Percentiles rank a stretch among this genome's conserved stretches.
Evolutionary conservation across 2,113 vertebrate species (phyloP).

Genomic region (Sapayoa aenigma): DNA sequence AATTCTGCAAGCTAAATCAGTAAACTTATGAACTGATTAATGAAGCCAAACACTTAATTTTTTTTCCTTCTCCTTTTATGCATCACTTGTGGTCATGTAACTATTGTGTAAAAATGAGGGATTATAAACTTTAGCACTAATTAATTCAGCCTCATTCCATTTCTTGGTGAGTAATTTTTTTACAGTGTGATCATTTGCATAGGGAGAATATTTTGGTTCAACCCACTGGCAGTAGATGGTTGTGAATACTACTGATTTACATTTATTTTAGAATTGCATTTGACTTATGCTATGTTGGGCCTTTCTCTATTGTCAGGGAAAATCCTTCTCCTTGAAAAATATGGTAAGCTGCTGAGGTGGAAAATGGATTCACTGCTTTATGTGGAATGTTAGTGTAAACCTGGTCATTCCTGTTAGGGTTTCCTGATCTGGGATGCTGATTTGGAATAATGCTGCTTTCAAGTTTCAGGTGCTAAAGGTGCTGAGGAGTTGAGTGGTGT

Average conservation of each 20-base stretch:
- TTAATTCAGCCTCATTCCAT: slow-evolving; percentile 46
- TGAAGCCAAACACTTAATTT: not conserved
- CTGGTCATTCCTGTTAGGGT: not conserved
- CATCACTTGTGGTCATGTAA: slow-evolving; percentile 34
- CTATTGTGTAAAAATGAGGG: slow-evolving; percentile 40
- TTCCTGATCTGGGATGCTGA: not conserved
- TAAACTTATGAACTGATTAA: slow-evolving; percentile 17
- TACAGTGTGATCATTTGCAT: not conserved
- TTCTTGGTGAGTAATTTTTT: slow-evolving; percentile 1
- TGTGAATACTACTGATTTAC: not conserved
- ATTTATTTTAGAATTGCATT: not conserved
- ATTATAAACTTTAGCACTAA: slow-evolving; percentile 49
- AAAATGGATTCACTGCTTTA: not conserved
- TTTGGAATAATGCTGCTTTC: not conserved
- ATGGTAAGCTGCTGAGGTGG: not conserved
- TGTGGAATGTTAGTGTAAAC: not conserved
- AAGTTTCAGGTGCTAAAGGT: not conserved
- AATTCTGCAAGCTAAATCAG: slow-evolving; percentile 8
- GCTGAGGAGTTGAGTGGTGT: no score
- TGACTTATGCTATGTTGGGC: not conserved
- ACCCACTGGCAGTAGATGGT: not conserved
- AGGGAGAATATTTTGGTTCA: not conserved
- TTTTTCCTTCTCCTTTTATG: not conserved
- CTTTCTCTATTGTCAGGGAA: not conserved
- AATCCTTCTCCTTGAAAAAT: not conserved